Evolutionary conservation across 2,888 invertebrate species (phyloP).

Genomic region (Phoenoteleia sp.): DNA sequence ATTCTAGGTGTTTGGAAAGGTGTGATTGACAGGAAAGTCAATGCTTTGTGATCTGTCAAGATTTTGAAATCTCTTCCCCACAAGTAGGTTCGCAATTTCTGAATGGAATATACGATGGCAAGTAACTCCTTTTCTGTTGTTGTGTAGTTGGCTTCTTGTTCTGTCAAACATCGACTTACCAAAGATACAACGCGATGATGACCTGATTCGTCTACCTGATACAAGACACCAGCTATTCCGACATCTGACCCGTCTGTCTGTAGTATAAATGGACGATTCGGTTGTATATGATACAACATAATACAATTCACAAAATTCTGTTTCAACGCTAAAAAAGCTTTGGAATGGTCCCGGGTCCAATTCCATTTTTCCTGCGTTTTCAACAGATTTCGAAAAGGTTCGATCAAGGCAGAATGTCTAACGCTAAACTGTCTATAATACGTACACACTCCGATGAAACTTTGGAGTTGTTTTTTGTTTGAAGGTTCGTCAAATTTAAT

Average conservation of each 20-base stretch:
- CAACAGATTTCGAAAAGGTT: slow-evolving; percentile 59
- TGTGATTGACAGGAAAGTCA: background rate
- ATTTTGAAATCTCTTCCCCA: background rate
- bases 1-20: slow-evolving; percentile 6
- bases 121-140: slow-evolving; percentile 76
- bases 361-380: slow-evolving; percentile 44
- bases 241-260: slow-evolving; percentile 71
- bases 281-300: slow-evolving; percentile 53
- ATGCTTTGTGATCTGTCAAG: slow-evolving; percentile 4
- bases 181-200: slow-evolving; percentile 66
- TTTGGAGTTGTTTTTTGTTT: slow-evolving; percentile 75
- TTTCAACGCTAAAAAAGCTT: slow-evolving; percentile 63
- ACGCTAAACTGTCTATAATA: slow-evolving; percentile 62
- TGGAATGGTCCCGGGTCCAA: slow-evolving; percentile 60
- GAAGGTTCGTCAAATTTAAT: slow-evolving; percentile 73
- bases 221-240: slow-evolving; percentile 71
- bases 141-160: slow-evolving; percentile 70
- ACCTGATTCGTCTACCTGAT: slow-evolving; percentile 41
- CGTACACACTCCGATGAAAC: slow-evolving; percentile 64
- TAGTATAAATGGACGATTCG: slow-evolving; percentile 44
- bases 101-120: slow-evolving; percentile 73
- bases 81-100: slow-evolving; percentile 72
- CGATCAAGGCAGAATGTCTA: slow-evolving; percentile 37
- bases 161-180: slow-evolving; percentile 70
- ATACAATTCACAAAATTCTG: slow-evolving; percentile 61